Percentiles rank a stretch among this genome's conserved stretches.
Evolutionary conservation across 92 coral and sea anemone species (phyloP).

Genomic region (Paramuricea clavata): DNA sequence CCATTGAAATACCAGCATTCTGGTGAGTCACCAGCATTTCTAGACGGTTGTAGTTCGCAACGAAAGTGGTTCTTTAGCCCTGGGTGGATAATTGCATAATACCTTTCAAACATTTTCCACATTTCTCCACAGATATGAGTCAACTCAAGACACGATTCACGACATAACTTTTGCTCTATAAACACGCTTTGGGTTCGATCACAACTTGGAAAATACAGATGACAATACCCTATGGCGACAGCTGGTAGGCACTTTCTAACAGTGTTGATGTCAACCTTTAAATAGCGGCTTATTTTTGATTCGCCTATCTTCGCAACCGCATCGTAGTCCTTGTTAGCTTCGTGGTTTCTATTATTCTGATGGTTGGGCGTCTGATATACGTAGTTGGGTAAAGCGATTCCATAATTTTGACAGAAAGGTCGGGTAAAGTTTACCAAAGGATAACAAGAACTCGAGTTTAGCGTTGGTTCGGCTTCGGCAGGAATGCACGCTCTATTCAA

Average conservation of each 20-base stretch:
- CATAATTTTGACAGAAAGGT: background rate
- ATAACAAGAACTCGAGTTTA: background rate
- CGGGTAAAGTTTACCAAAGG: background rate
- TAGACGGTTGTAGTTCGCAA: constrained; percentile 7
- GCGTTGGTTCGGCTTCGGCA: background rate
- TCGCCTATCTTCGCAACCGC: background rate
- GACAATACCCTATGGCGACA: background rate
- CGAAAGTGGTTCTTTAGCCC: background rate
- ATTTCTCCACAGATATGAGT: background rate
- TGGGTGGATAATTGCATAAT: background rate
- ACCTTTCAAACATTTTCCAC: background rate
- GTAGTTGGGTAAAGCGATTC: background rate
- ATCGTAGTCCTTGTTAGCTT: background rate
- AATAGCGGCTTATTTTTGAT: background rate
- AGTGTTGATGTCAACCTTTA: background rate
- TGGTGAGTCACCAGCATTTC: constrained; percentile 18
- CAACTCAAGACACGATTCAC: background rate
- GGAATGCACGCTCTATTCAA: background rate
- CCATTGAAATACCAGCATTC: constrained; percentile 10
- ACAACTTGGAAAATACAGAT: background rate
- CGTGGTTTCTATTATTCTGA: background rate
- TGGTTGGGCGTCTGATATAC: background rate
- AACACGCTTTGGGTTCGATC: background rate
- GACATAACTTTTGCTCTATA: background rate
- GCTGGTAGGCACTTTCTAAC: background rate